phyloP scores from a whole-genome alignment of 2,113 vertebrate species.

The Sminthopsis crassicaudata region DNA sequence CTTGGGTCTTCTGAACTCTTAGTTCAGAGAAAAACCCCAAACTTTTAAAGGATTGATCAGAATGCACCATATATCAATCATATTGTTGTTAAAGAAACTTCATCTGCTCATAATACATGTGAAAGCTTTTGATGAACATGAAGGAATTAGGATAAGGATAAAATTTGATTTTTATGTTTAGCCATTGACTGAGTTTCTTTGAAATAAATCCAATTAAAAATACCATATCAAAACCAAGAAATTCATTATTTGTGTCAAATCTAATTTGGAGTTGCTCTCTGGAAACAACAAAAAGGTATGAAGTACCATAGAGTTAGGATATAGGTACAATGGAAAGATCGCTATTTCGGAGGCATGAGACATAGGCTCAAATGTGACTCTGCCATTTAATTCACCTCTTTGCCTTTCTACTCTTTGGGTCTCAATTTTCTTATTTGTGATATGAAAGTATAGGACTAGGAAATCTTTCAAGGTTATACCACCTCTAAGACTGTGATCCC shows the following conservation, averaged over 20 bases:
- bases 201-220: background rate
- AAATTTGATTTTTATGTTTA: background rate
- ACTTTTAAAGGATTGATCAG: background rate
- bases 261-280: conserved; percentile 17
- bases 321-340: background rate
- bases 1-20: background rate
- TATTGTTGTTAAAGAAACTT: background rate
- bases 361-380: background rate
- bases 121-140: background rate
- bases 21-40: background rate
- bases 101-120: background rate
- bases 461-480: background rate
- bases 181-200: background rate
- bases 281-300: background rate
- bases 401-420: background rate
- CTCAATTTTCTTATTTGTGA: background rate
- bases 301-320: background rate
- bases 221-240: background rate
- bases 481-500: background rate
- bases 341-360: background rate
- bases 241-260: background rate
- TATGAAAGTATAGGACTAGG: background rate
- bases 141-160: background rate
- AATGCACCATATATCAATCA: background rate
- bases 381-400: background rate